These are phyloP conservation scores for Anagrus nilaparvatae DNA, from an alignment of 1,140 invertebrate genomes.

Conservation along the genomic window DNA sequence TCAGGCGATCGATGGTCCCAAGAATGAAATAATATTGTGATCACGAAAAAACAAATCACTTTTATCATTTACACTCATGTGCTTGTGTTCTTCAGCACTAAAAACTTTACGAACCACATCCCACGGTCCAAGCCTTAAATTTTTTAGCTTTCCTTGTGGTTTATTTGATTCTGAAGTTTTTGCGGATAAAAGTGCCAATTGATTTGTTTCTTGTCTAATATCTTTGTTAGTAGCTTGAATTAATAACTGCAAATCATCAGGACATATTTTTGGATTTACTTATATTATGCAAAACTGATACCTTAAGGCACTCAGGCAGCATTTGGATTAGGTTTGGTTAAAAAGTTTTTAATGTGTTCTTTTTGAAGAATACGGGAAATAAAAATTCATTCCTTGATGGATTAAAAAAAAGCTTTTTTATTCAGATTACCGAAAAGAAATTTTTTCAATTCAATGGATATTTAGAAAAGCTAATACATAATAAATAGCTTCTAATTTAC, in stretches of 20 bases:
- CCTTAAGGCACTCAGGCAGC: too few relatives aligned
- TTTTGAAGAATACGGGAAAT: too few relatives aligned
- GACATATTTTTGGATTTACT: slow-evolving; percentile 75
- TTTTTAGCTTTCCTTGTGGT: slow-evolving; percentile 57
- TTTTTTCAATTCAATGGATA: too few relatives aligned
- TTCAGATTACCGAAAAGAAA: too few relatives aligned
- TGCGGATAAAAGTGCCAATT: slow-evolving; percentile 69
- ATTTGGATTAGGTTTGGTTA: too few relatives aligned
- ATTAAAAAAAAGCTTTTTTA: too few relatives aligned
- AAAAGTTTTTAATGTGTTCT: too few relatives aligned
- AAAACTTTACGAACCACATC: slow-evolving; percentile 89
- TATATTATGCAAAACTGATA: too few relatives aligned
- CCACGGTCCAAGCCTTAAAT: slow-evolving; percentile 86
- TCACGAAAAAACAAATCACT: slow-evolving; percentile 93
- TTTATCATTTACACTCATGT: slow-evolving; percentile 78
- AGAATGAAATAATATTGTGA: slow-evolving; percentile 88
- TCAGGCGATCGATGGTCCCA: too few relatives aligned
- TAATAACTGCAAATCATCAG: slow-evolving; percentile 69
- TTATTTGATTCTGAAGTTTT: slow-evolving; percentile 39
- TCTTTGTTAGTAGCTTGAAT: slow-evolving; percentile 86
- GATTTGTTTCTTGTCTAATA: slow-evolving; percentile 84
- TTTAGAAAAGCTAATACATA: too few relatives aligned
- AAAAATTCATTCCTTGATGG: too few relatives aligned
- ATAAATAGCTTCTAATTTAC: too few relatives aligned
- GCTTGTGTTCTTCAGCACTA: slow-evolving; percentile 66